phyloP scores from a whole-genome alignment of 92 coral and sea anemone species.

The Montipora capitata region DNA sequence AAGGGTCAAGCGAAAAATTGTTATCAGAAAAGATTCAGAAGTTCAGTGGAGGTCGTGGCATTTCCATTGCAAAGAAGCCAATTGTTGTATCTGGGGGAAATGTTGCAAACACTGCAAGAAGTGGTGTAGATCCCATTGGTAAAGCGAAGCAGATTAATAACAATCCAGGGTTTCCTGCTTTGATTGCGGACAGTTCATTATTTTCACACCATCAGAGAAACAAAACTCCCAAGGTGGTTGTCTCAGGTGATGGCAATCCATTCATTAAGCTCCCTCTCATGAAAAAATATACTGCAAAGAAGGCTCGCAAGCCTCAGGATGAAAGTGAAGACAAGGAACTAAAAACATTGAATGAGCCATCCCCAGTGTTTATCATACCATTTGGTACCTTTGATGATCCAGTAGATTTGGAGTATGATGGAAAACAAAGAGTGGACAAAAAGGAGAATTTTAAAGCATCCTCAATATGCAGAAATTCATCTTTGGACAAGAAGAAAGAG shows the following conservation, averaged over 20 bases:
- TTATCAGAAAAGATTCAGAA: slow-evolving; percentile 36
- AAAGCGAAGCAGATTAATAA: slow-evolving; percentile 67
- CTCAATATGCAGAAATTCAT: neutral
- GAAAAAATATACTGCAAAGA: neutral
- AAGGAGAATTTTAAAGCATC: slow-evolving; percentile 13
- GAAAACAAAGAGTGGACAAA: slow-evolving; percentile 11
- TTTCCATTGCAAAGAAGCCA: slow-evolving; percentile 64
- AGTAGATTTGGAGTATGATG: slow-evolving; percentile 48
- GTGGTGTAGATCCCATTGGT: slow-evolving; percentile 62
- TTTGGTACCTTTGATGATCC: slow-evolving; percentile 94
- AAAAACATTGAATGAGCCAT: slow-evolving; percentile 28
- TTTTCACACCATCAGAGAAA: slow-evolving; percentile 22
- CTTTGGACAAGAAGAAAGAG: neutral
- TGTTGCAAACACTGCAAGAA: slow-evolving; percentile 19
- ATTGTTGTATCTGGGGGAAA: slow-evolving; percentile 75
- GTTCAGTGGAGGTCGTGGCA: slow-evolving; percentile 24
- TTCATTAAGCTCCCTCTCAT: slow-evolving; percentile 43
- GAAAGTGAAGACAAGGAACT: neutral
- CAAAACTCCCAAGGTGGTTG: neutral
- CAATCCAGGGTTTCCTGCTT: slow-evolving; percentile 63
- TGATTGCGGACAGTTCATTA: slow-evolving; percentile 46
- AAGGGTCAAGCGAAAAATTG: slow-evolving; percentile 76
- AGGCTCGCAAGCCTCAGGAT: neutral
- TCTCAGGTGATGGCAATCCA: slow-evolving; percentile 7
- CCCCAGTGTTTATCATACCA: slow-evolving; percentile 83